Base-by-base conservation (phyloP, 2,888 invertebrate genomes). In the Noctua janthe region DNA sequence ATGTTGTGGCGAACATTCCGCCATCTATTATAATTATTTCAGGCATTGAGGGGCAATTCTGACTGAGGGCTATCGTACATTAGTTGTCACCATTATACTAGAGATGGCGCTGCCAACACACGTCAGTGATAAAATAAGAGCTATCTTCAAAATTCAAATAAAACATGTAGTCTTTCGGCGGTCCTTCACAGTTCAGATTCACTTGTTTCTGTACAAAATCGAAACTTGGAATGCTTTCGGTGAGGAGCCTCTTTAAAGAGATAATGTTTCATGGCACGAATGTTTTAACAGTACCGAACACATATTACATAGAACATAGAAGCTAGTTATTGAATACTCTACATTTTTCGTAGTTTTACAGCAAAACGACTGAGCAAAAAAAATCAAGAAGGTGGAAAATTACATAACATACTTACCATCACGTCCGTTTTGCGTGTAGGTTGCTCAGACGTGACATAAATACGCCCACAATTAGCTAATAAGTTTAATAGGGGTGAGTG, bases 91-190 rank as follows among this genome's bases (percentile, higher is more conserved):
- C 10, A 2, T 20, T 66, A 54, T 5, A 35, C 29, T 17, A 13
- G 6, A 78, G 54, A 66, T 80, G n/a, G 20, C 80, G 35, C 54
- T 66, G 35, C 35, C 10, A 8, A 62, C n/a, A 77, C 20, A n/a
- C 23, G 4, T 20, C 13, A 20, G 15, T 29, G 6, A 62, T 7
- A 29, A 4, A 29, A 29, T 39, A 7, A 29, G 15, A 29, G 7
- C 29, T 2, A 62, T 29, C 15, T 29, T 29, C 7, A 15, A 62
- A 62, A 62, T 59, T 59, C n/a, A 56, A 11, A 3, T n/a, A 20
- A 17, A 17, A 51, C 54, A 20, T 20, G 54, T 54, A 20, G 20
- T 7, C 56, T 56, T 56, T 11, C 56, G 56, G 56, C 11, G 23
- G 4, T n/a, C 23, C 23, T 1, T 56, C 56, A 56, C 8, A 10